These are phyloP conservation scores for Cassiopea andromeda DNA, from an alignment of 30 jellyfish, hydroid and myxozoan genomes.

Conservation along the genomic window DNA sequence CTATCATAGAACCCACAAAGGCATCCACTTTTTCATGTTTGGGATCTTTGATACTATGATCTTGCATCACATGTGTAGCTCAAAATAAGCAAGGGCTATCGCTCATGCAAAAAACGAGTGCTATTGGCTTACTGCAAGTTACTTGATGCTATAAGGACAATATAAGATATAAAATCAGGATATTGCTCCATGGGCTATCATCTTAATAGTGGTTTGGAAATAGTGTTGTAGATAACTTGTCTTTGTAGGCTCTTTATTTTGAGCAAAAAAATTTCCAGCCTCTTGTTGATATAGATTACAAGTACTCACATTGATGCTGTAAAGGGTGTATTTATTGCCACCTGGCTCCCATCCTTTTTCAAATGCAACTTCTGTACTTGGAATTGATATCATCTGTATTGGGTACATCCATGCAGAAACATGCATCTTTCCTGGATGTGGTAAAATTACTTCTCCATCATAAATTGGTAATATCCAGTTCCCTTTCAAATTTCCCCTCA, in stretches of 20 bases:
- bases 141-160: no score
- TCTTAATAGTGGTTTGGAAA: no score
- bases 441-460: slow-evolving; percentile 89
- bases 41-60: no score
- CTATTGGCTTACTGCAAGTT: no score
- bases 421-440: slow-evolving; percentile 85
- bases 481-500: not conserved
- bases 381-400: slow-evolving; percentile 93
- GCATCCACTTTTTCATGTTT: not conserved
- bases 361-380: slow-evolving; percentile 89
- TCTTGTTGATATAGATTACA: not conserved
- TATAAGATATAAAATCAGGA: no score
- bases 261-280: not conserved
- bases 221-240: no score
- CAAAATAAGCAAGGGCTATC: no score
- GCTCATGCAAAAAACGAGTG: no score
- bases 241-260: no score
- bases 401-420: slow-evolving; percentile 97
- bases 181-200: no score
- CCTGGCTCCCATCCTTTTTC: slow-evolving; percentile 99
- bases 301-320: slow-evolving; percentile 85
- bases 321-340: slow-evolving; percentile 89
- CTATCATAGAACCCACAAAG: not conserved
- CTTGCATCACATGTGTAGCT: no score
- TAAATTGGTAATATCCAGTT: slow-evolving; percentile 68